phyloP scores from a whole-genome alignment of 2,888 invertebrate species.

The Xanthorhoe spadicearia region DNA sequence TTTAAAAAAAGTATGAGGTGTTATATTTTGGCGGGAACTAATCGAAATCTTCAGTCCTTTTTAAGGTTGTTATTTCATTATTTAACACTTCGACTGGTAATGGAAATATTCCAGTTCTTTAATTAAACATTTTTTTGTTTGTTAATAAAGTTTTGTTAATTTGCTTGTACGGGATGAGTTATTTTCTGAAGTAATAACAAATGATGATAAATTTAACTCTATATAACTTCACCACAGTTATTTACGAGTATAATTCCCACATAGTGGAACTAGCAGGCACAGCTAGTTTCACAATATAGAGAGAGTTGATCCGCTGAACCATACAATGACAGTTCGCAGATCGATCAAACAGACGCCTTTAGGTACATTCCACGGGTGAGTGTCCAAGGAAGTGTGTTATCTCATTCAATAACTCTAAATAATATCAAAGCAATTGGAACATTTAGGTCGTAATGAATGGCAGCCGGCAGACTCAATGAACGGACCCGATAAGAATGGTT shows the following conservation, averaged over 20 bases:
- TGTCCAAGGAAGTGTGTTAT: conserved; percentile 20
- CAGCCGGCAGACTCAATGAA: conserved; percentile 52
- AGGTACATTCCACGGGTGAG: background rate
- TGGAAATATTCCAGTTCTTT: conserved; percentile 49
- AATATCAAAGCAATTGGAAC: conserved; percentile 36
- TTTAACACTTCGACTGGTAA: conserved; percentile 58
- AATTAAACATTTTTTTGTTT: conserved; percentile 34
- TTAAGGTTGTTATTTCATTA: conserved; percentile 57
- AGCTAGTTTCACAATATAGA: no score
- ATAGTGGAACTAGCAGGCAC: no score
- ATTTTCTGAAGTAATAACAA: conserved; percentile 9
- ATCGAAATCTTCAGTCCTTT: conserved; percentile 24
- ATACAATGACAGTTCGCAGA: no score
- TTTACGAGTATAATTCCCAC: no score
- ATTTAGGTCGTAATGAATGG: conserved; percentile 57
- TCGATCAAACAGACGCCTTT: no score
- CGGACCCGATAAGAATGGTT: conserved; percentile 55
- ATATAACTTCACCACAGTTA: conserved; percentile 5
- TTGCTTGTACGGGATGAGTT: conserved; percentile 26
- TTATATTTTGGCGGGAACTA: conserved; percentile 36
- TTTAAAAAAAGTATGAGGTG: conserved; percentile 36
- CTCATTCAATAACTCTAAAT: conserved; percentile 32
- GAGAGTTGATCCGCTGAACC: no score
- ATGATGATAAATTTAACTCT: conserved; percentile 19
- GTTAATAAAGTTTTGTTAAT: conserved; percentile 29